Evolutionary conservation across 1,140 invertebrate genomes (phyloP).

Genomic region (Pissodes strobi): DNA sequence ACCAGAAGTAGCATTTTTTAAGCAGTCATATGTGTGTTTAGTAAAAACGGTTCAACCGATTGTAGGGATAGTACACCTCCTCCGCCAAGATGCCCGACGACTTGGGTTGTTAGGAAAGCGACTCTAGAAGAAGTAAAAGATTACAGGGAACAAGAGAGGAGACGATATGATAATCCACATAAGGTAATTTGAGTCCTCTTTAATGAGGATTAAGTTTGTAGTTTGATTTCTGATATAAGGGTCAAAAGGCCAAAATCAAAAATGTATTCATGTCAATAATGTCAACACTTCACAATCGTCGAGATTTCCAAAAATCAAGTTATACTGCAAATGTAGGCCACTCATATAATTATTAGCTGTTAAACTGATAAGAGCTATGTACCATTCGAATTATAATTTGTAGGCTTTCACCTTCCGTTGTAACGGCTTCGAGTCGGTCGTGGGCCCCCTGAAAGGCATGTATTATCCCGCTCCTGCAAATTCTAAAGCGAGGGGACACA

Average conservation of each 20-base stretch:
- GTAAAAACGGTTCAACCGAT: not conserved
- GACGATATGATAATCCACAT: conserved; percentile 78
- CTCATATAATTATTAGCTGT: no score
- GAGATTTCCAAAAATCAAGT: no score
- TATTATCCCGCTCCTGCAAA: conserved; percentile 65
- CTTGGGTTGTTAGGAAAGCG: conserved; percentile 80
- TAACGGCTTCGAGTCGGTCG: conserved; percentile 85
- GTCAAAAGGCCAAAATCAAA: no score
- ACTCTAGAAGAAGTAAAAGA: conserved; percentile 75
- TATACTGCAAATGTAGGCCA: no score
- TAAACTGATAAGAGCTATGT: no score
- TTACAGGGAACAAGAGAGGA: conserved; percentile 75
- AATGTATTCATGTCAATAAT: no score
- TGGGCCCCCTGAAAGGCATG: conserved; percentile 88
- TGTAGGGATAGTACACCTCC: conserved; percentile 36
- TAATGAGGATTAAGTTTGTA: not conserved
- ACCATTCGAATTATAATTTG: no score
- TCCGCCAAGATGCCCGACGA: conserved; percentile 64
- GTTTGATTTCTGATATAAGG: no score
- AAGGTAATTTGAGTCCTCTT: conserved; percentile 80
- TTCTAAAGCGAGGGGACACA: conserved; percentile 75
- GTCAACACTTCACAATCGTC: no score
- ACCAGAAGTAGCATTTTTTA: not conserved
- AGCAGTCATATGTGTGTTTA: not conserved
- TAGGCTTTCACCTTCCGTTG: conserved; percentile 76